A percentile compares a stretch with the other conserved stretches of the same genome.
Conservation (phyloP, 2,113 vertebrate genomes). For the Scatophagus argus region DNA sequence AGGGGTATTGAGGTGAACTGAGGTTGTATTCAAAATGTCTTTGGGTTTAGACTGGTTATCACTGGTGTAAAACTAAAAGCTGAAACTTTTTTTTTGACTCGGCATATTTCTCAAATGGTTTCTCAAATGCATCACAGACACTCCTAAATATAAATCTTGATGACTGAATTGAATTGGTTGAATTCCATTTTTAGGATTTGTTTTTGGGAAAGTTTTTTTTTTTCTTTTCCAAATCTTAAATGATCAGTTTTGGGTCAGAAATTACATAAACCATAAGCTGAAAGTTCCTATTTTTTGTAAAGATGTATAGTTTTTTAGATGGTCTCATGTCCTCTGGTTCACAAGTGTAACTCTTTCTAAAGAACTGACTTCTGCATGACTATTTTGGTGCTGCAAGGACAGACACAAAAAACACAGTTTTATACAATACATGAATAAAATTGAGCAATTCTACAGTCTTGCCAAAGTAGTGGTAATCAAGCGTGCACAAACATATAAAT, state of each 20-base stretch:
- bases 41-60: constrained; percentile 21
- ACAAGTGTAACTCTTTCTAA: neutral
- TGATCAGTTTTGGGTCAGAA: constrained; percentile 1
- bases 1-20: constrained; percentile 1
- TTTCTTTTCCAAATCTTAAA: neutral
- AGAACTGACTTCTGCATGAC: constrained; percentile 9
- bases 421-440: neutral
- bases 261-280: neutral
- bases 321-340: neutral
- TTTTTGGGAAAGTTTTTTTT: neutral
- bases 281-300: no score
- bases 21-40: constrained; percentile 10
- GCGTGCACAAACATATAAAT: constrained; percentile 1
- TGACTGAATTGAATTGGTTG: no score
- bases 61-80: neutral
- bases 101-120: neutral
- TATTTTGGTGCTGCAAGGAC: constrained; percentile 3
- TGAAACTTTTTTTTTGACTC: neutral
- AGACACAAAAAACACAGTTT: neutral
- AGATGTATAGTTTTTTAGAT: no score
- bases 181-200: constrained; percentile 4
- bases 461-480: neutral
- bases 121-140: neutral
- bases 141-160: neutral
- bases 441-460: neutral